Conservation (phyloP, 1,140 invertebrate species). For the Plectus sambesii region DNA sequence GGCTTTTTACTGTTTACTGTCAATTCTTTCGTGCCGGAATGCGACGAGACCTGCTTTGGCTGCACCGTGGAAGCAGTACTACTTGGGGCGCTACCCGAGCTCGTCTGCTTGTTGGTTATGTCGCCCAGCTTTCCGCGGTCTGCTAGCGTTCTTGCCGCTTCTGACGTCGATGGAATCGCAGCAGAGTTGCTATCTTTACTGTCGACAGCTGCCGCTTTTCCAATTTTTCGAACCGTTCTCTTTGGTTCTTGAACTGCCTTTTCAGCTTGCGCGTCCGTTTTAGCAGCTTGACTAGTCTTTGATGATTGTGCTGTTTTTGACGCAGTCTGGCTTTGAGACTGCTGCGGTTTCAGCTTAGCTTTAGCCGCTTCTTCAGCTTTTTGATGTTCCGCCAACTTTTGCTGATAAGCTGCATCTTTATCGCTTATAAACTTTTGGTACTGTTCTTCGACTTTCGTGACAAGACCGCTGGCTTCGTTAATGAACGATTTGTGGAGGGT, state of each 20-base stretch:
- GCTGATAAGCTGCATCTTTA: conserved; percentile 13
- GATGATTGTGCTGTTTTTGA: too few relatives aligned
- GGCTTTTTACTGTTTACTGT: too few relatives aligned
- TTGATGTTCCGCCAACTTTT: conserved; percentile 15
- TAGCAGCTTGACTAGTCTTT: too few relatives aligned
- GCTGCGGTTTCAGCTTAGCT: conserved; percentile 12
- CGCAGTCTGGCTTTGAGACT: too few relatives aligned
- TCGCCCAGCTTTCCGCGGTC: too few relatives aligned
- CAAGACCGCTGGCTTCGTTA: conserved; percentile 18
- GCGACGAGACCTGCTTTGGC: background rate
- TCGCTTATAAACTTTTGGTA: conserved; percentile 18
- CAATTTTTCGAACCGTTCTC: conserved; percentile 17
- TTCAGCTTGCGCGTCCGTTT: background rate
- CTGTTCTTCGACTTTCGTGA: conserved; percentile 20
- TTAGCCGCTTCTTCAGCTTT: conserved; percentile 15
- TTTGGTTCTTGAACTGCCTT: conserved; percentile 17
- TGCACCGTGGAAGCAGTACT: background rate
- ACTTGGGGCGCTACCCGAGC: conserved; percentile 2
- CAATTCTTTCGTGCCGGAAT: too few relatives aligned
- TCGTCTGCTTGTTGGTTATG: too few relatives aligned
- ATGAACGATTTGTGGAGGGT: too few relatives aligned
- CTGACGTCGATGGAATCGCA: background rate
- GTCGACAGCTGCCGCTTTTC: conserved; percentile 6
- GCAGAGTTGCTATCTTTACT: background rate
- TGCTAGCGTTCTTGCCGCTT: conserved; percentile 1